Base-by-base conservation (phyloP, 1,140 invertebrate species). In the Heliconius himera region DNA sequence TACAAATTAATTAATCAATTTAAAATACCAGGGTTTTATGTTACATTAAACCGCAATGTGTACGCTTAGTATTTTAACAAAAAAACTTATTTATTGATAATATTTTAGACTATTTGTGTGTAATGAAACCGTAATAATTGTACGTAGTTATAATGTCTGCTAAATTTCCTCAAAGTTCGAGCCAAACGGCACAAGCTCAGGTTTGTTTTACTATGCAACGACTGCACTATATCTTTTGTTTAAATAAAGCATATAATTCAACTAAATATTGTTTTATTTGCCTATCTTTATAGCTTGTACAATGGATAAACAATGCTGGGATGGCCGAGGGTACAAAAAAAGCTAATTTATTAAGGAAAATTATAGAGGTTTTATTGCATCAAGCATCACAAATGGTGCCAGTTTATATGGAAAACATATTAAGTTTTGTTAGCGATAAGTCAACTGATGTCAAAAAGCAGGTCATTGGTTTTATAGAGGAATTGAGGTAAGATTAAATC, bases 391-490 rank as follows among this genome's bases (percentile, higher is more conserved):
- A 97, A 82, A 95, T 99, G 66, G 93, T 99, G 26, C 97, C 98
- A 73, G 97, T 97, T 83, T 99, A 98, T 92, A 95, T 99, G 78
- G 97, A 98, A 81, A 98, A 99, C 91, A 96, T 99, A 81, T 93
- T 99, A 8, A 98, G 97, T 82, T 98, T 99, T 95, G 97, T 98
- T 70, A 96, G 96, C 88, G 98, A 99, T 91, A 96, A 96, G 84
- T 97, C 96, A 89, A 95, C 96, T 22, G 98, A 99, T 87, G 97
- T 99, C 13, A 97, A 98, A 87, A 98, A 97, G 94, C 97, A 97
- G 88, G 96, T 99, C 74, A 96, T 99, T 79, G 96, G 96, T 56
- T 99, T 99, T 93, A 98, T 99, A 87, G 99, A 99, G 95, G 98
- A 99, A 95, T 96, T 98, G 78, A 99, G 98, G 98, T 99, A 96